Evolutionary conservation across 2,888 invertebrate species (phyloP).

Genomic region (Oxytorus armatus): DNA sequence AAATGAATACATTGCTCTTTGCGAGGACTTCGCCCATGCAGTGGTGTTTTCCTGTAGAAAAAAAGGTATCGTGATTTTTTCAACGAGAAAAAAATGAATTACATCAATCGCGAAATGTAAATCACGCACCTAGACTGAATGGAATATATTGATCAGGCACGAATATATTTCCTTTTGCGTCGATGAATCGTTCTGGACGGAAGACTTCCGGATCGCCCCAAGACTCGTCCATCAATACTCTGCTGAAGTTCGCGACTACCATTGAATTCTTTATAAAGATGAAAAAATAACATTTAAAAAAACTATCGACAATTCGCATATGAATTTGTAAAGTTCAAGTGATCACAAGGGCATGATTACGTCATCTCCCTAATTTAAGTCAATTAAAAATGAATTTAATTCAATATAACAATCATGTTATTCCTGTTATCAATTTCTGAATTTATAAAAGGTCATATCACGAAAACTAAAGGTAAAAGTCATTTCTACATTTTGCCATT

Average conservation of each 20-base stretch:
- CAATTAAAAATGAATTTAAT: no score
- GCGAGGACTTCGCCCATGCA: conserved; percentile 93
- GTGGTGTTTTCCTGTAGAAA: conserved; percentile 87
- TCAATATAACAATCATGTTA: no score
- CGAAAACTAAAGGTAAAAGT: no score
- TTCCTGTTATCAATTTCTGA: no score
- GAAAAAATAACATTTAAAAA: no score
- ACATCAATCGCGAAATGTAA: background rate
- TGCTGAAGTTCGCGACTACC: conserved; percentile 91
- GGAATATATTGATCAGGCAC: conserved; percentile 91
- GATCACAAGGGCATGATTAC: no score
- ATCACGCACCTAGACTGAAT: conserved; percentile 88
- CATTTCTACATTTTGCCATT: no score
- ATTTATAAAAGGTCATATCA: no score
- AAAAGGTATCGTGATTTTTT: conserved; percentile 4
- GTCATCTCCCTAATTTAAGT: no score
- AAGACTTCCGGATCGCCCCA: conserved; percentile 90
- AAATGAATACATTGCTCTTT: conserved; percentile 91
- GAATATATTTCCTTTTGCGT: conserved; percentile 86
- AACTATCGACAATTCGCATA: no score
- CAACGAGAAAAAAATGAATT: background rate
- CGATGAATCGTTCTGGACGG: conserved; percentile 91
- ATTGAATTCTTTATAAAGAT: conserved; percentile 93
- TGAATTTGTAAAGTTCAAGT: no score
- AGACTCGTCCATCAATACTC: conserved; percentile 88